Percentiles rank a stretch among this genome's conserved stretches.
Evolutionary conservation across 2,888 invertebrate species (phyloP).

Genomic region (Actias luna): DNA sequence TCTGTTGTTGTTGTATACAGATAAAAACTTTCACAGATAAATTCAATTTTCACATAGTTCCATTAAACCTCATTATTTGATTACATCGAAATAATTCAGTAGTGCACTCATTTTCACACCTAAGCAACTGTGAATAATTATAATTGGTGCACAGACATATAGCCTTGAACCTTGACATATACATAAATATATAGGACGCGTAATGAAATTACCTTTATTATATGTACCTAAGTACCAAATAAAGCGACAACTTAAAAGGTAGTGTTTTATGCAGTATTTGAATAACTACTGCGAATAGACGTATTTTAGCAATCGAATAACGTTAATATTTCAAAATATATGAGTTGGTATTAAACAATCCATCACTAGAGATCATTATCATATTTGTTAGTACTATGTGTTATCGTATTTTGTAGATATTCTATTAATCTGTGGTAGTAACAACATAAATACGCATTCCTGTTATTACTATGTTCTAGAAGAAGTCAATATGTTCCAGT

Average conservation of each 20-base stretch:
- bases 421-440: neutral
- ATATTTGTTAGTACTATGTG: neutral
- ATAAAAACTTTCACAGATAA: no score
- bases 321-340: neutral
- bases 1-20: no score
- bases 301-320: neutral
- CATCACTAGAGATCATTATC: neutral
- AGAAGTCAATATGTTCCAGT: conserved; percentile 21
- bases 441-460: conserved; percentile 22
- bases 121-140: no score
- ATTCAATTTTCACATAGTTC: no score
- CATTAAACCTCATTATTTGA: no score
- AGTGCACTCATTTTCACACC: no score
- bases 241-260: no score
- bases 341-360: neutral
- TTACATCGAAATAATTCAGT: no score
- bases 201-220: neutral
- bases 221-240: no score
- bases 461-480: conserved; percentile 26
- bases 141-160: neutral
- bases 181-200: no score
- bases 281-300: neutral
- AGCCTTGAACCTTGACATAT: no score
- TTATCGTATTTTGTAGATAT: neutral
- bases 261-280: no score